A percentile compares a stretch with the other conserved stretches of the same genome.
These are phyloP conservation scores for Standfussiana lucernea DNA, from an alignment of 2,888 invertebrate genomes.

Conservation along the genomic window DNA sequence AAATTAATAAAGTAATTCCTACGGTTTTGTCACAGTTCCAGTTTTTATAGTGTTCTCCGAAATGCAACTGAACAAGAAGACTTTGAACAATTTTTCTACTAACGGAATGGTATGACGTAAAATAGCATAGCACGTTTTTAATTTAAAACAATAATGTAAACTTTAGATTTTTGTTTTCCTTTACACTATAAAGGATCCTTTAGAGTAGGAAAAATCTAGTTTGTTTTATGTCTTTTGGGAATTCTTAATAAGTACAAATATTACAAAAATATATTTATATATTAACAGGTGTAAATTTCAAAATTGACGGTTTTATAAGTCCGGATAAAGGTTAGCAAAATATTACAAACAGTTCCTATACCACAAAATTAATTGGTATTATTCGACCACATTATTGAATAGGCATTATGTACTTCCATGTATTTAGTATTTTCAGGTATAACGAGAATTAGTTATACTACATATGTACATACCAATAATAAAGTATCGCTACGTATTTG, in stretches of 20 bases:
- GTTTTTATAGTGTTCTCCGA: slow-evolving; percentile 47
- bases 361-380: slow-evolving; percentile 9
- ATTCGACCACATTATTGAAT: slow-evolving; percentile 16
- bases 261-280: no score
- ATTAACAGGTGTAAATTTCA: slow-evolving; percentile 9
- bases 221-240: not conserved
- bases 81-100: slow-evolving; percentile 19
- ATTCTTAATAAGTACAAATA: not conserved
- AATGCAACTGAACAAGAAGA: slow-evolving; percentile 37
- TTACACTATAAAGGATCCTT: slow-evolving; percentile 2
- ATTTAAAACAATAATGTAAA: slow-evolving; percentile 24
- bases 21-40: slow-evolving; percentile 35
- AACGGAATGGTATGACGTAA: slow-evolving; percentile 27
- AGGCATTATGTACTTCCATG: not conserved
- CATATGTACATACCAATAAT: not conserved
- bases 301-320: slow-evolving; percentile 5
- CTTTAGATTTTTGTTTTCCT: not conserved
- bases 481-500: slow-evolving; percentile 21
- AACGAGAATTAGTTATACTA: slow-evolving; percentile 12
- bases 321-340: slow-evolving; percentile 2
- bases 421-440: not conserved
- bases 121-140: slow-evolving; percentile 19
- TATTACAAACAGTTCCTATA: slow-evolving; percentile 19
- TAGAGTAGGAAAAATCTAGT: not conserved
- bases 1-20: slow-evolving; percentile 44